A percentile compares a stretch with the other conserved stretches of the same genome.
These are phyloP conservation scores for Drosophila seclusa DNA, from an alignment of 2,888 invertebrate species.

Conservation along the genomic window DNA sequence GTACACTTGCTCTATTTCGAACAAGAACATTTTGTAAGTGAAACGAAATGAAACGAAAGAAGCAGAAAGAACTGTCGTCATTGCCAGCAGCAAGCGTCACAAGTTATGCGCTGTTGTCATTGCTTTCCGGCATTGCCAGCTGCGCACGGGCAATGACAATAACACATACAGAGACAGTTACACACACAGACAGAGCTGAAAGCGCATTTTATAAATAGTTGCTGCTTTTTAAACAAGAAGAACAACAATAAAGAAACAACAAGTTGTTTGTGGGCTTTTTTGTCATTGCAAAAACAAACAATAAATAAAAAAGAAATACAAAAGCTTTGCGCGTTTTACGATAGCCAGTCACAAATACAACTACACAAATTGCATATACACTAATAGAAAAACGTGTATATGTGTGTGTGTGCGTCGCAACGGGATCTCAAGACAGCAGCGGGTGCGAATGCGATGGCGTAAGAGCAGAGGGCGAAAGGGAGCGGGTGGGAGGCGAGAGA, in stretches of 20 bases:
- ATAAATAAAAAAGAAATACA: conserved; percentile 40
- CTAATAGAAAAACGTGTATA: not conserved
- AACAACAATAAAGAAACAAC: conserved; percentile 17
- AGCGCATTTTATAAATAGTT: conserved; percentile 80
- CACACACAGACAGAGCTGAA: conserved; percentile 55
- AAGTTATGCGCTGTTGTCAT: conserved; percentile 52
- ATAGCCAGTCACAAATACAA: conserved; percentile 25
- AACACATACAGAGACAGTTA: conserved; percentile 23
- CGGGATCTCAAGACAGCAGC: conserved; percentile 37
- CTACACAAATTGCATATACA: conserved; percentile 16
- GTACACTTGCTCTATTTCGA: conserved; percentile 67
- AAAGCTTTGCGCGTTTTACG: conserved; percentile 35
- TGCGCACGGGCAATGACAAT: conserved; percentile 46
- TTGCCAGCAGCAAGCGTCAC: conserved; percentile 66
- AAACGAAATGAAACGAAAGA: conserved; percentile 23
- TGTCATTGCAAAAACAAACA: conserved; percentile 70
- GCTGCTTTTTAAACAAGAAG: conserved; percentile 37
- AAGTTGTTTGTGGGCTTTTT: conserved; percentile 69
- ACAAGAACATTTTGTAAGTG: conserved; percentile 44
- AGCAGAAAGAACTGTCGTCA: conserved; percentile 56
- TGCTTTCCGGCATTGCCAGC: conserved; percentile 75
- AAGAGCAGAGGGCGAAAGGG: conserved; percentile 22
- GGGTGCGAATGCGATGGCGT: conserved; percentile 9
- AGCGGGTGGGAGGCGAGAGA: conserved; percentile 38
- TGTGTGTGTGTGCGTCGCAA: conserved; percentile 29